phyloP scores from a whole-genome alignment of 1,140 invertebrate genomes.

The Lamellibrachia luymesi region DNA sequence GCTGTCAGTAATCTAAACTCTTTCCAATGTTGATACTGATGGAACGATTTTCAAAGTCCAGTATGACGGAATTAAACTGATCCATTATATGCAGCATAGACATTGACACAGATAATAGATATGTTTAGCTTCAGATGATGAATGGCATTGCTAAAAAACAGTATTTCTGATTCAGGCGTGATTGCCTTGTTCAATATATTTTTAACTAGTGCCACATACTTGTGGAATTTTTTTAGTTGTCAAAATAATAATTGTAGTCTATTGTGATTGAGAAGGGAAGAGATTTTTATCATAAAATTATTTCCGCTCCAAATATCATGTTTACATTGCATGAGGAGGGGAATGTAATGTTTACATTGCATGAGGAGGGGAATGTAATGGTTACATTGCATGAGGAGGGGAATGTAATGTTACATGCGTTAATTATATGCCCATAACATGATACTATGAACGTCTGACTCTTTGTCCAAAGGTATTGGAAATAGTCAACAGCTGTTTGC shows the following conservation, averaged over 20 bases:
- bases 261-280: background rate
- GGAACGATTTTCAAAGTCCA: background rate
- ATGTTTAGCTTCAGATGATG: background rate
- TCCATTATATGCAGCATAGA: background rate
- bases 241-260: background rate
- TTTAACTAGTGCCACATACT: background rate
- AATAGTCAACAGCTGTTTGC: background rate
- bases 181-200: background rate
- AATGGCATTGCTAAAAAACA: background rate
- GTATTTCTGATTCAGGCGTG: background rate
- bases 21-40: background rate
- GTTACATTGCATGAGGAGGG: background rate
- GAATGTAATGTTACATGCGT: too few species aligned
- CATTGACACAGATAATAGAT: background rate
- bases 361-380: too few species aligned
- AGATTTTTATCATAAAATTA: too few species aligned
- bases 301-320: too few species aligned
- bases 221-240: background rate
- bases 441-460: background rate
- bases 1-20: background rate
- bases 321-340: too few species aligned
- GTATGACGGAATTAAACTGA: background rate
- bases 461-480: background rate
- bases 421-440: background rate
- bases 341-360: too few species aligned